Evolutionary conservation across 2,888 invertebrate species (phyloP), one percentile per base, ranked within the genome.

Genomic region (Amblyteles armatorius): DNA sequence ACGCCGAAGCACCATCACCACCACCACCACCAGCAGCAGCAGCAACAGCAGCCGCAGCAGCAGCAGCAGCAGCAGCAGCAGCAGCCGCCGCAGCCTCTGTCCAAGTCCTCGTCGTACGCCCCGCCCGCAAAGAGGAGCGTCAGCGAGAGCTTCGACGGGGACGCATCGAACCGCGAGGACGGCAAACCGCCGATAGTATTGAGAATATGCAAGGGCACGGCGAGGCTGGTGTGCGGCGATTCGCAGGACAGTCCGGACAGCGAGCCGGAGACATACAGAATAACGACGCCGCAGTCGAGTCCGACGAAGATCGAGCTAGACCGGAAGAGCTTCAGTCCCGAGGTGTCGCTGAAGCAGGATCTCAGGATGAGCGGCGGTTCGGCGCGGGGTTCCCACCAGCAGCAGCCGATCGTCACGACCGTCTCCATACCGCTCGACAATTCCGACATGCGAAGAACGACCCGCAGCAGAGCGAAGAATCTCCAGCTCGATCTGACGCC

Each of bases 101-200:
- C 76, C 94, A 94, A 92, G 33, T 26, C 40, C 4, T 48, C 91
- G 69, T 89, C 88, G 91, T 91, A 91, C 90, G 93, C 87, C 92
- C 94, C 80, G 92, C 94, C 80, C 94, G 94, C 81, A 94, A 95
- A 92, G 86, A 95, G 92, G 86, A 93, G 93, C 85, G 78, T 88
- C 40, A 83, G 85, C 67, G 92, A 92, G 60, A 85, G 81, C 44
- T 76, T 86, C 82, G 91, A 91, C 77, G 88, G 86, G 68, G 92
- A 91, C 55, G 77, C 87, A 22, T 79, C 90, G 36, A 88, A 60
- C 52, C 89, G 91, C 71, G 93, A 93, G 36, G 93, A 93, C 81
- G 90, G 88, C 1, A 93, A 97, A 93, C 97, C 98, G 65, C 98
- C 98, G 33, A 98, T 98, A 91, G 98, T 98, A 78, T 94, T 98